Base-by-base conservation (phyloP, 2,797 vertebrate species). In the Cetoscarus ocellatus region DNA sequence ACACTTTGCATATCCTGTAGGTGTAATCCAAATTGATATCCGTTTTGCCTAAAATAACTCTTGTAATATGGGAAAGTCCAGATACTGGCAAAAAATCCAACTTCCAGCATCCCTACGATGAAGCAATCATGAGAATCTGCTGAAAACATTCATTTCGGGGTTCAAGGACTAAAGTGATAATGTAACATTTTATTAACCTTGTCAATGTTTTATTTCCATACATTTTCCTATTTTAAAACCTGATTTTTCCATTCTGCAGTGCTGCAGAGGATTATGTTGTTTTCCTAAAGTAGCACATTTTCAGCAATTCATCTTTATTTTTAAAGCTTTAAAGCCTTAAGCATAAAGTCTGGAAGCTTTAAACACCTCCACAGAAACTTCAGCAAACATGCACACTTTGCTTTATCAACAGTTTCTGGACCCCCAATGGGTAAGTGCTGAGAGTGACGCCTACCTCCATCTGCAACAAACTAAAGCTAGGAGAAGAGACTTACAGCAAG, bases 391-490 rank as follows among this genome's bases (percentile, higher is more conserved):
- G 6, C 38, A 39, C 38, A 39, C 38, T 27, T 27, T 27, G 27
- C 67, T 60, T 61, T 45, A 35, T 63, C 50, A 17, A 60, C 66
- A n/a, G 47, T 47, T 71, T 36, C 5, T 6, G 47, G 62, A 61
- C 66, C 44, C 50, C 59, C 8, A 62, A 43, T 9, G 53, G 52
- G 53, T 55, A 14, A 1, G 1, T 8, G 11, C 55, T 13, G 61
- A 4, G 68, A 10, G 10, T 19, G 4, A 52, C 59, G 18, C 75
- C 68, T 39, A 69, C 68, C 7, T n/a, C 79, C 83, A 77, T 80
- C 76, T 80, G 83, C 67, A 58, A 42, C 56, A 12, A 13, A 54
- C 62, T 47, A 59, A n/a, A 51, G 50, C 57, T 53, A 18, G 35
- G 42, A 72, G 64, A 7, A 8, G 0, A 14, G 14, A 42, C 45